phyloP scores from a whole-genome alignment of 2,113 vertebrate species.

The Lophochroa leadbeateri region DNA sequence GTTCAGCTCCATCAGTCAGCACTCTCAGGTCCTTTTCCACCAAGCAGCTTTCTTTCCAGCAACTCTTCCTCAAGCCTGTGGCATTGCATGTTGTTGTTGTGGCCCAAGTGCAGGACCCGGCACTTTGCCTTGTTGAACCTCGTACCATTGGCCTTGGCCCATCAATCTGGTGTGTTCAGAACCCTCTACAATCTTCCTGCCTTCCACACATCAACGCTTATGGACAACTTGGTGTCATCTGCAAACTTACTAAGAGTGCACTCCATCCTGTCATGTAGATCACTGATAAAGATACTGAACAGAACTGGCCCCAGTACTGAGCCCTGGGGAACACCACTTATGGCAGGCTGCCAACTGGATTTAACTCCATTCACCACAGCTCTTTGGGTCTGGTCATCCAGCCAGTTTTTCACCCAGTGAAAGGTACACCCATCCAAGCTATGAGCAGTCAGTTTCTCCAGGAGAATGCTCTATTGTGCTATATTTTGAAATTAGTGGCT shows the following conservation, averaged over 20 bases:
- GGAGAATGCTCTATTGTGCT: not conserved
- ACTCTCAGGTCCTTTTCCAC: not conserved
- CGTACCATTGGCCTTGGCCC: fast-evolving
- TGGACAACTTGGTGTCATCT: not conserved
- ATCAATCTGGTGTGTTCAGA: not conserved
- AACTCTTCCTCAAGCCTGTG: not conserved
- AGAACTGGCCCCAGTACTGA: not conserved
- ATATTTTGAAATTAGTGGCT: not conserved
- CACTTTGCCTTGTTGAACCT: not conserved
- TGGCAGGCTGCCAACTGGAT: not conserved
- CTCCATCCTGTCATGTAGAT: not conserved
- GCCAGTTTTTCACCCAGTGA: not conserved
- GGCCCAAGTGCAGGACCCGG: not conserved
- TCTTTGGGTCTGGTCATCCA: not conserved
- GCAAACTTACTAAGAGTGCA: not conserved
- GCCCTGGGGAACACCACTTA: not conserved
- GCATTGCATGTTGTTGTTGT: fast-evolving
- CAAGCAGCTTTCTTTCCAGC: not conserved
- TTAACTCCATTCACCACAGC: not conserved
- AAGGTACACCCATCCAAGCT: too few relatives aligned
- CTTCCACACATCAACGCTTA: not conserved
- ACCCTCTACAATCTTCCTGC: not conserved
- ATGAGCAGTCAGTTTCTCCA: not conserved
- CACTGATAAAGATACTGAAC: fast-evolving
- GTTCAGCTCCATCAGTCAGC: not conserved